Conservation (phyloP, 2,797 vertebrate species). For the Microhierax caerulescens region DNA sequence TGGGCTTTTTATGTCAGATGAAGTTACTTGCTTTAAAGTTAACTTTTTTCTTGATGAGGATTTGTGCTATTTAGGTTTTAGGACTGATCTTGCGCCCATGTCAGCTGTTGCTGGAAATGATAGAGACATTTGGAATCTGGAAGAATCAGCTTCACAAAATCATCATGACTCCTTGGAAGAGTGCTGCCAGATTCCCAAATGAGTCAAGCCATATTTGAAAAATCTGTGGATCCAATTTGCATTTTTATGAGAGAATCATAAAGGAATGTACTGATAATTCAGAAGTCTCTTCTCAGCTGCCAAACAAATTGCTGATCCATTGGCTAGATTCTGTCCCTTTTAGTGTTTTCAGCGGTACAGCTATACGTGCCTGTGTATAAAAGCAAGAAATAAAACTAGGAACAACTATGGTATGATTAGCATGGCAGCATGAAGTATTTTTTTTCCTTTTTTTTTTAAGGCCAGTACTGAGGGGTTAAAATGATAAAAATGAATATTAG, state of each 20-base stretch:
- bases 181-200: neutral
- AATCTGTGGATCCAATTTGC: neutral
- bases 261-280: neutral
- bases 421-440: rapidly evolving
- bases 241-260: neutral
- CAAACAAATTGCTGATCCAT: neutral
- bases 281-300: neutral
- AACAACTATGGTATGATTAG: neutral
- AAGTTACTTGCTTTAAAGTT: neutral
- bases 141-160: neutral
- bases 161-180: neutral
- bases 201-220: neutral
- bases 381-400: neutral
- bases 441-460: neutral
- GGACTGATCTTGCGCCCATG: neutral
- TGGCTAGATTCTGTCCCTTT: neutral
- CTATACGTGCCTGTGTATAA: neutral
- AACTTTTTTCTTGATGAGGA: neutral
- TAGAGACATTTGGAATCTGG: conserved; percentile 5
- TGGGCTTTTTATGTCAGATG: neutral
- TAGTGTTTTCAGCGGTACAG: neutral
- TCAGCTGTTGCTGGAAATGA: conserved; percentile 17
- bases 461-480: neutral
- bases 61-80: conserved; percentile 4
- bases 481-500: neutral